Evolutionary conservation across 1,140 invertebrate species (phyloP).

Genomic region (Ganaspis sp.): DNA sequence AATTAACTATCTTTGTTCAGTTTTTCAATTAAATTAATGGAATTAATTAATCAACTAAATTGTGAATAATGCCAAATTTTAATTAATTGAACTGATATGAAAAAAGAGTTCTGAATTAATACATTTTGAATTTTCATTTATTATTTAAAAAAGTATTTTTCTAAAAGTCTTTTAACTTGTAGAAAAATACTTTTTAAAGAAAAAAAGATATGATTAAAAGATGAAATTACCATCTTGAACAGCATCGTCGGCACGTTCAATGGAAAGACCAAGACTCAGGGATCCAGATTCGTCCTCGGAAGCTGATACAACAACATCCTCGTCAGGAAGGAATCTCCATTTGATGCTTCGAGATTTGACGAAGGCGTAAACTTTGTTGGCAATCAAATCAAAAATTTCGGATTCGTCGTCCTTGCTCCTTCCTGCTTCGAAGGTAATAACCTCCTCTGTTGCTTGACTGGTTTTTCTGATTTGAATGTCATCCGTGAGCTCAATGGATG

Average conservation of each 20-base stretch:
- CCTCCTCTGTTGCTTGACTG: slow-evolving; percentile 74
- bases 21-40: too few relatives aligned
- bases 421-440: slow-evolving; percentile 67
- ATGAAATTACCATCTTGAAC: slow-evolving; percentile 69
- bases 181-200: too few relatives aligned
- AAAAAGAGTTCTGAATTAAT: too few relatives aligned
- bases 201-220: too few relatives aligned
- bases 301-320: slow-evolving; percentile 84
- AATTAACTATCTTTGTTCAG: too few relatives aligned
- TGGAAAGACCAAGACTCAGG: slow-evolving; percentile 83
- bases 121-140: too few relatives aligned
- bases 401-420: slow-evolving; percentile 80
- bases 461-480: slow-evolving; percentile 87
- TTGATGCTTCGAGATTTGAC: slow-evolving; percentile 80
- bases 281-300: slow-evolving; percentile 83
- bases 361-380: slow-evolving; percentile 85
- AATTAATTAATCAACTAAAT: too few relatives aligned
- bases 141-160: too few relatives aligned
- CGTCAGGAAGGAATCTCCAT: slow-evolving; percentile 81
- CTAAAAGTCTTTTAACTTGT: too few relatives aligned
- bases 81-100: too few relatives aligned
- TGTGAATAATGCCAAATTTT: too few relatives aligned
- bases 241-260: slow-evolving; percentile 78
- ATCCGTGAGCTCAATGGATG: slow-evolving; percentile 84
- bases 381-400: slow-evolving; percentile 82